Base-by-base conservation (phyloP, 2,888 invertebrate species). In the Acanthosepion esculentum region DNA sequence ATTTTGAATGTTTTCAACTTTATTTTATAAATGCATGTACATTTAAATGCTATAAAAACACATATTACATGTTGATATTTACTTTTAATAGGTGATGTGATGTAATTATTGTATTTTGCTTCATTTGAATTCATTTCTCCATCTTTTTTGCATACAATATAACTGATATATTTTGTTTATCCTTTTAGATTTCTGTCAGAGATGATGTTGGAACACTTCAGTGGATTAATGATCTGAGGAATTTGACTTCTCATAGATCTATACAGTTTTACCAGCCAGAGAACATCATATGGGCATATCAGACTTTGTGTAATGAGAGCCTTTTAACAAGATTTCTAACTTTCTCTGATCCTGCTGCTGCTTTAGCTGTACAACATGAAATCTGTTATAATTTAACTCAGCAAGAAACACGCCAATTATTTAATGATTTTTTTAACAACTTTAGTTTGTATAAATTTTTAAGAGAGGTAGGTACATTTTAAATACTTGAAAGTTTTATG, bases 171-270 rank as follows among this genome's bases (percentile, higher is more conserved):
- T 93, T 50, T 5, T 93, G 15, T 50, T 50, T 29, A 53, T n/a
- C 29, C n/a, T 48, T 48, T 50, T 20, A 93, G 93, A 33, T 93
- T 93, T 93, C 93, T 93, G 53, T 15, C 8, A 93, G 93, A 50
- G 93, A 93, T 53, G 93, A 93, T 50, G 18, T 93, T 93, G 93
- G 93, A 93, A 93, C 93, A 53, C n/a, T 93, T 50, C 29, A 93
- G 33, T 93, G 93, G 93, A 93, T 93, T 48, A 93, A 93, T n/a
- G 93, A 93, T 10, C 5, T 93, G n/a, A 41, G 48, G 93, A 48
- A 93, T 93, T n/a, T 93, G 6, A 6, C 53, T 6, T 10, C 26
- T 1, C 50, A 93, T 6, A 48, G 93, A 53, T 48, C 93, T 50
- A 53, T n/a, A 18, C 29, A 53, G 18, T 18, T 93, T 48, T 53